These are phyloP conservation scores for Gopherus evgoodei DNA, from an alignment of 2,113 vertebrate genomes.

Conservation along the genomic window DNA sequence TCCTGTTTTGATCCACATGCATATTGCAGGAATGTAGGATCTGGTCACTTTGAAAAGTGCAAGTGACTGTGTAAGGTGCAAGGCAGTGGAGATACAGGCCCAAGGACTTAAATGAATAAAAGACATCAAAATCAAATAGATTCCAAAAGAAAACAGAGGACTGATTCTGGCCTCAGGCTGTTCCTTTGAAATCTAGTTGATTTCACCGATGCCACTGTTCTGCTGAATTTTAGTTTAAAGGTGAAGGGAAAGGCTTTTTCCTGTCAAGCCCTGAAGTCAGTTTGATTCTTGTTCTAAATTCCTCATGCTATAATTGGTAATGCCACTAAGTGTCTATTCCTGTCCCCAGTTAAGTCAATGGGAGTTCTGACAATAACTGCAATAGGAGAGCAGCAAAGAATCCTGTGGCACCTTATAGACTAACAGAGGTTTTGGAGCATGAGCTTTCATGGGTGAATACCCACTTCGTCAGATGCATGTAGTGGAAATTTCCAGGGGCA, in stretches of 20 bases:
- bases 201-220: neutral
- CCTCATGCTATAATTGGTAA: neutral
- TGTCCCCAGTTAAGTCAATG: neutral
- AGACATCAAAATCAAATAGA: neutral
- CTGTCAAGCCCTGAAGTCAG: fast-evolving
- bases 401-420: too few species aligned
- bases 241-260: neutral
- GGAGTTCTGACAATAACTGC: neutral
- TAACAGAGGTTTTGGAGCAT: too few species aligned
- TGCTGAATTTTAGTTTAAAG: neutral
- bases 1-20: neutral
- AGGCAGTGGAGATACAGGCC: neutral
- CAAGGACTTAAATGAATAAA: neutral
- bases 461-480: too few species aligned
- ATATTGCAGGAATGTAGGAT: neutral
- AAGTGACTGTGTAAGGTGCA: neutral
- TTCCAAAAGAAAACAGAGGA: neutral
- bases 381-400: too few species aligned
- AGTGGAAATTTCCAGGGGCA: too few species aligned
- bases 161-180: neutral
- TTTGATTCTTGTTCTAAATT: neutral
- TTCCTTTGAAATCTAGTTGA: neutral
- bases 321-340: neutral
- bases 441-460: too few species aligned
- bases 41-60: neutral